Evolutionary conservation across 2,797 vertebrate species (phyloP).

Genomic region (Graptemys geographica): DNA sequence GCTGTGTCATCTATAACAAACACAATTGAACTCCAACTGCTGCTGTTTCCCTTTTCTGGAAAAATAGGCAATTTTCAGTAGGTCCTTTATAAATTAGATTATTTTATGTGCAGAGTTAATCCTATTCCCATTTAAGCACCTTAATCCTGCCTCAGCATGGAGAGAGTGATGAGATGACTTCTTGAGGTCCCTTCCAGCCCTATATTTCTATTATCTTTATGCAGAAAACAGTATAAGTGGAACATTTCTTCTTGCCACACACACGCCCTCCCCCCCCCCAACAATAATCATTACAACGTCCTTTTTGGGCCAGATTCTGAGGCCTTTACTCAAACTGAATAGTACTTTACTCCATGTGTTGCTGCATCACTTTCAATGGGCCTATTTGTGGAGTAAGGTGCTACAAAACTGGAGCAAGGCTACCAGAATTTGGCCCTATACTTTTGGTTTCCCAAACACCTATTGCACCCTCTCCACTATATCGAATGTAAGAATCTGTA

Average conservation of each 20-base stretch:
- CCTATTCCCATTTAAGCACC: background rate
- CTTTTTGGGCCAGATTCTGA: background rate
- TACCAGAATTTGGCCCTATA: background rate
- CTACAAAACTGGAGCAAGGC: background rate
- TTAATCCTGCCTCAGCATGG: too few species aligned
- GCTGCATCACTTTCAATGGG: background rate
- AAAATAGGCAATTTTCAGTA: background rate
- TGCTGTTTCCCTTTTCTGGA: background rate
- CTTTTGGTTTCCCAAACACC: background rate
- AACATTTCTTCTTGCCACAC: background rate
- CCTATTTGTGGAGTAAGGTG: background rate
- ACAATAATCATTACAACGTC: background rate
- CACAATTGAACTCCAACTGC: background rate
- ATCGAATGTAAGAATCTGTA: background rate
- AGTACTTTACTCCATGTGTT: background rate
- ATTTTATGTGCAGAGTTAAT: background rate
- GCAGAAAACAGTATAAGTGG: background rate
- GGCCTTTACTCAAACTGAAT: background rate
- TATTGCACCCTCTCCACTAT: background rate
- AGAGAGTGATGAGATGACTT: too few species aligned
- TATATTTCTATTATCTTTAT: background rate
- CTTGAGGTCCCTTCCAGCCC: too few species aligned
- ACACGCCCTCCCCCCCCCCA: rapidly evolving
- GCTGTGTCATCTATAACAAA: background rate
- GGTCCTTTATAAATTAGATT: background rate